These are phyloP conservation scores for Fopius arisanus DNA, from an alignment of 1,140 invertebrate species.

Conservation along the genomic window DNA sequence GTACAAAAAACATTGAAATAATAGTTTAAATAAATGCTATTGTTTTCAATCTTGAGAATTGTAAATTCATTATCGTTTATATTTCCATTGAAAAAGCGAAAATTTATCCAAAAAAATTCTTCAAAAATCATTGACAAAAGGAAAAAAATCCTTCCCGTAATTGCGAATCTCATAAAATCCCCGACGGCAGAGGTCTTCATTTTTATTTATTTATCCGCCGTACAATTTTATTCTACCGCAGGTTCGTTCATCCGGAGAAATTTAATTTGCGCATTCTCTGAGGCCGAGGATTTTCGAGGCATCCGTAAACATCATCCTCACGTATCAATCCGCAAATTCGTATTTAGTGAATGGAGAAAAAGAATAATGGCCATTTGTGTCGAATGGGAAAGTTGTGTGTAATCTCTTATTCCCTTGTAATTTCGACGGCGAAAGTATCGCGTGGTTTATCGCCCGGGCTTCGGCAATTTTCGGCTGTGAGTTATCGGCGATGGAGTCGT, in stretches of 20 bases:
- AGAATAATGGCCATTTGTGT: background rate
- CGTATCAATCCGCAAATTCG: background rate
- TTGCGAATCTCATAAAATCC: background rate
- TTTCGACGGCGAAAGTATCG: slow-evolving; percentile 1
- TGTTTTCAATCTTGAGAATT: no score
- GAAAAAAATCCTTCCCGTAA: background rate
- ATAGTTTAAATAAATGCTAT: no score
- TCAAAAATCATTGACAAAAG: background rate
- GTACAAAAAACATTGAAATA: no score
- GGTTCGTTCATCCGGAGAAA: background rate
- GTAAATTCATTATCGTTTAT: no score
- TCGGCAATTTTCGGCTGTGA: background rate
- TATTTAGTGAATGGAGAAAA: background rate
- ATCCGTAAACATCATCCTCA: background rate
- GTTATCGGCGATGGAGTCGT: background rate
- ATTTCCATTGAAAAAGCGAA: no score
- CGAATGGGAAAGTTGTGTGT: background rate
- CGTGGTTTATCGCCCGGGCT: background rate
- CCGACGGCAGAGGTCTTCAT: background rate
- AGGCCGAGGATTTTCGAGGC: background rate
- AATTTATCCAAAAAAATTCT: no score
- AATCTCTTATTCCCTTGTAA: background rate
- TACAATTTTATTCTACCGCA: background rate
- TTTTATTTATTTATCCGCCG: background rate
- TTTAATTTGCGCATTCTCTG: background rate